phyloP scores from a whole-genome alignment of 37 sponge, comb jelly and placozoan genomes.

The Hexactinellida sp. region DNA sequence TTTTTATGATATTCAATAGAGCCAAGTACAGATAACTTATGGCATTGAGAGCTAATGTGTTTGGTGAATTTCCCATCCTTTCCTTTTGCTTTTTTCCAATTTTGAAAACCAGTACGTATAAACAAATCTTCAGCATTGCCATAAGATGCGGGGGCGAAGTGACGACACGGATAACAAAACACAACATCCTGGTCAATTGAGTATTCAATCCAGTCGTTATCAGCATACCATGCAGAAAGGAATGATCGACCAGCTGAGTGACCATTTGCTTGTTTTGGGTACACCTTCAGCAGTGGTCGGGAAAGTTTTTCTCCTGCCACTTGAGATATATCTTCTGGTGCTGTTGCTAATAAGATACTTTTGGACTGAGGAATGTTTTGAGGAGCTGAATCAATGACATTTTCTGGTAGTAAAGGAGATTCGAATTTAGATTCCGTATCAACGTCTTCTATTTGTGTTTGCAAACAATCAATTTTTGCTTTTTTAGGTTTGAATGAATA shows the following conservation, averaged over 20 bases:
- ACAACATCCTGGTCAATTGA: neutral
- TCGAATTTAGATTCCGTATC: neutral
- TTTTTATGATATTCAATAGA: neutral
- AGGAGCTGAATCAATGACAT: too few relatives aligned
- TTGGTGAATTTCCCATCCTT: neutral
- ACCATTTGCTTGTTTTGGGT: neutral
- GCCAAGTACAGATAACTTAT: neutral
- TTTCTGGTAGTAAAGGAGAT: too few relatives aligned
- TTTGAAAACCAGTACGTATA: neutral
- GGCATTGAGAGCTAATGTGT: neutral
- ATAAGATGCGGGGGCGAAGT: neutral
- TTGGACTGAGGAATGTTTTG: too few relatives aligned
- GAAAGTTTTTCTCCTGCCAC: neutral
- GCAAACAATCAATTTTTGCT: neutral
- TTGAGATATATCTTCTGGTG: neutral
- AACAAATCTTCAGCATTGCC: neutral
- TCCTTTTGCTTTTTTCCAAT: constrained; percentile 11
- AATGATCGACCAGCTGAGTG: neutral
- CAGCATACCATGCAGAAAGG: neutral
- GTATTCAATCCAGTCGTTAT: neutral
- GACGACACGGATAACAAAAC: constrained; percentile 15
- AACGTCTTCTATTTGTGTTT: neutral
- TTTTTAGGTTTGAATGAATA: neutral
- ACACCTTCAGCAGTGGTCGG: neutral
- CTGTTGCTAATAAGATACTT: too few relatives aligned